These are phyloP conservation scores for Acleris emargana DNA, from an alignment of 2,888 invertebrate genomes.

Conservation along the genomic window DNA sequence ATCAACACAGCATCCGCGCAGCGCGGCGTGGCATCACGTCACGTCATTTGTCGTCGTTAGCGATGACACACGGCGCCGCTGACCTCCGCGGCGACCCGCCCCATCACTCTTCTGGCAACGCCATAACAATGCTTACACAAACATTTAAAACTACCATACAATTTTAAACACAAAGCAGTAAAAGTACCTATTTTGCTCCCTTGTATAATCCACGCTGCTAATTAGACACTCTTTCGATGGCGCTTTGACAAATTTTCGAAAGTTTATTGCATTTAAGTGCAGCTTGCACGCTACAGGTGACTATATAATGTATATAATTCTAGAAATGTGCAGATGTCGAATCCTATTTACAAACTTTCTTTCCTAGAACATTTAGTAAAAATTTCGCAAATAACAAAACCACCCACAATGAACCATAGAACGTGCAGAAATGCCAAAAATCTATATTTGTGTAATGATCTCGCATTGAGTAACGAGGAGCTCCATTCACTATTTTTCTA, in stretches of 20 bases:
- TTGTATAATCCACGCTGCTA: slow-evolving; percentile 14
- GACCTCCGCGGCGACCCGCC: slow-evolving; percentile 73
- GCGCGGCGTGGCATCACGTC: slow-evolving; percentile 55
- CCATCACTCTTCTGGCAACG: slow-evolving; percentile 76
- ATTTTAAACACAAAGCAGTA: slow-evolving; percentile 15
- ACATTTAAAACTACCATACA: slow-evolving; percentile 7
- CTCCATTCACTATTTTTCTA: slow-evolving; percentile 70
- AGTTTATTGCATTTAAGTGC: slow-evolving; percentile 8
- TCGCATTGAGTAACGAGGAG: slow-evolving; percentile 73
- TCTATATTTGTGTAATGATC: slow-evolving; percentile 83
- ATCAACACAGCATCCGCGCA: slow-evolving; percentile 26
- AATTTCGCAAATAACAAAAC: slow-evolving; percentile 66
- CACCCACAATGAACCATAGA: slow-evolving; percentile 71
- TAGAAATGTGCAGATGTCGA: slow-evolving; percentile 50
- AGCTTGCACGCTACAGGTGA: slow-evolving; percentile 12
- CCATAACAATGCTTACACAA: slow-evolving; percentile 42
- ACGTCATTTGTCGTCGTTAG: slow-evolving; percentile 83
- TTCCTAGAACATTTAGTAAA: slow-evolving; percentile 65
- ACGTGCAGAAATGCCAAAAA: slow-evolving; percentile 79
- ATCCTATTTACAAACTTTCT: slow-evolving; percentile 64
- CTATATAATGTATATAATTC: slow-evolving; percentile 12
- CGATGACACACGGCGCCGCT: slow-evolving; percentile 78
- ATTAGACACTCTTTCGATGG: slow-evolving; percentile 12
- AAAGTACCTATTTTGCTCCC: slow-evolving; percentile 6
- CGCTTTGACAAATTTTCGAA: slow-evolving; percentile 16